phyloP scores from a whole-genome alignment of 2,797 vertebrate genomes.

The Acanthis flammea region DNA sequence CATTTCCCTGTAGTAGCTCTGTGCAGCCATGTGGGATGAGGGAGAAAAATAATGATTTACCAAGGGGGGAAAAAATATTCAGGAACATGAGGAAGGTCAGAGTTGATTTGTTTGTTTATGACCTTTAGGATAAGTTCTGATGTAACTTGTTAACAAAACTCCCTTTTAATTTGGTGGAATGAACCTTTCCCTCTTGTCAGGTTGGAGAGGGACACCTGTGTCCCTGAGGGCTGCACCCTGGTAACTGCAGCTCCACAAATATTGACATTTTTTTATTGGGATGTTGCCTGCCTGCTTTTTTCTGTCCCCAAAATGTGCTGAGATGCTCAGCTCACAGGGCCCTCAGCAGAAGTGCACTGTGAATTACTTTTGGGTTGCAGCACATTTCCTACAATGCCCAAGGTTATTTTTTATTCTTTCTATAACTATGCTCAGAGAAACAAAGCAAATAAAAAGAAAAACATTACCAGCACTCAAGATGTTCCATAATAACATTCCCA shows the following conservation, averaged over 20 bases:
- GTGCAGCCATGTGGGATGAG: not conserved
- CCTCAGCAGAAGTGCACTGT: not conserved
- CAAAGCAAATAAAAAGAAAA: slow-evolving; percentile 60
- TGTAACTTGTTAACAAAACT: not conserved
- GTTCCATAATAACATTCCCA: not conserved
- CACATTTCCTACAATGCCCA: not conserved
- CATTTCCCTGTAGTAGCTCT: not conserved
- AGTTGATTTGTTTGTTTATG: not conserved
- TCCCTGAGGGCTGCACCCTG: not conserved
- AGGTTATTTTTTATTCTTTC: slow-evolving; percentile 46
- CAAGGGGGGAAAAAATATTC: not conserved
- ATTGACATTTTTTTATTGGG: not conserved
- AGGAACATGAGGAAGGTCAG: not conserved
- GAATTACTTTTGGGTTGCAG: slow-evolving; percentile 35
- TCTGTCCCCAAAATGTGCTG: not conserved
- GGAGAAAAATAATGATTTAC: not conserved
- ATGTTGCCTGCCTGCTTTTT: not conserved
- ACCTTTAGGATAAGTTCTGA: not conserved
- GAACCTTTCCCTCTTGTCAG: accelerated
- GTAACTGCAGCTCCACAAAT: not conserved
- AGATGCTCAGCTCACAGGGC: not conserved
- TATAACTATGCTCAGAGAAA: slow-evolving; percentile 35
- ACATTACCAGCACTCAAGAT: slow-evolving; percentile 4
- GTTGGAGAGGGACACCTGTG: not conserved
- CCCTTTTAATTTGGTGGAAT: not conserved